Evolutionary conservation across 2,113 vertebrate species (phyloP), one percentile per base, ranked within the genome.

Genomic region (Leucoraja erinaceus): DNA sequence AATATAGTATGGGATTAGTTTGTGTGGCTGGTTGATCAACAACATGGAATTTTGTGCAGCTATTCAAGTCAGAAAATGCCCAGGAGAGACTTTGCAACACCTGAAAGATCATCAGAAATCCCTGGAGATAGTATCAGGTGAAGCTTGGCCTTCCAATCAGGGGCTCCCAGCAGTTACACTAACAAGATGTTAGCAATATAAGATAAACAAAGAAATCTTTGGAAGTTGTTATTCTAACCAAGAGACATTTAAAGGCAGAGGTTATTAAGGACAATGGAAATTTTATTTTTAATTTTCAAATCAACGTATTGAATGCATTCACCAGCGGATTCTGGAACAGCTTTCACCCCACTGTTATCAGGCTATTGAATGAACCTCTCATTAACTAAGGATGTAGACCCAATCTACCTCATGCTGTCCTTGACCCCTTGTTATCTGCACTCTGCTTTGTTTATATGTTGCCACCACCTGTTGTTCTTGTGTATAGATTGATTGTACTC

Each of bases 191-290:
- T 84, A 70, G 33, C 1, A 31, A 54, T 25, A 25, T 20, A 68
- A 91, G 90, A 72, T 68, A 91, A 90, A 91, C 38, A 91, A 70
- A 68, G 33, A 91, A 54, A 91, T 47, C 88, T 91, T 70, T 91
- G n/a, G 9, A 33, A 11, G 20, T 74, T 91, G 90, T 91, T 54
- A 72, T 91, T 91, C 90, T 11, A 47, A 70, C 10, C 33, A 47
- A 9, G 18, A 70, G 31, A 47, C 88, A 10, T 38, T 33, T 25
- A 68, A 70, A 31, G 20, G 66, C 90, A 38, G 59, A 68, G 31
- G 14, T 33, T 54, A 66, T 47, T 47, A 28, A 22, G 4, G 33
- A 70, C 28, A 91, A 14, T 74, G 68, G 90, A 72, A 91, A 72
- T 54, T 54, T 90, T 91, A 68, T 90, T 38, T 91, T 70, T 88